Conservation (phyloP, 2,113 vertebrate genomes). For the Apaloderma vittatum region DNA sequence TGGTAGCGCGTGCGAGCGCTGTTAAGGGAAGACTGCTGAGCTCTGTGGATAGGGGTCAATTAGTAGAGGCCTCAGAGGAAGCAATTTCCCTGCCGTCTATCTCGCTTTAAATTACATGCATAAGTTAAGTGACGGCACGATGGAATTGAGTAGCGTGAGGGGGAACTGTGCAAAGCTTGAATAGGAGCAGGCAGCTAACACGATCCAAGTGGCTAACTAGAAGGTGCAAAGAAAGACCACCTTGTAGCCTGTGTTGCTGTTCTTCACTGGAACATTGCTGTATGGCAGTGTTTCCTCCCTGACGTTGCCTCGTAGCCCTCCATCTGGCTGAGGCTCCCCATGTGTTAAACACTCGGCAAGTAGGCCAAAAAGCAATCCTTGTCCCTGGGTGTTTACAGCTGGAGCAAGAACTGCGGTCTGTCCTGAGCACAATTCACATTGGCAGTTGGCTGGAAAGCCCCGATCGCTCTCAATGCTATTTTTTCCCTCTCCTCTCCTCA, state of each 20-base stretch:
- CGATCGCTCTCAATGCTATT: fast-evolving
- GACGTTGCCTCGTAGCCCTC: neutral
- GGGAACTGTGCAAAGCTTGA: slow-evolving; percentile 40
- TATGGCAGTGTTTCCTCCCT: neutral
- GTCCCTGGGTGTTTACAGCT: fast-evolving
- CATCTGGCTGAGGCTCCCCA: neutral
- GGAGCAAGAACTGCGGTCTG: neutral
- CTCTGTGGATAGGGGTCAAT: slow-evolving; percentile 76
- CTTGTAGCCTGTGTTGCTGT: fast-evolving
- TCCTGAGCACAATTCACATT: fast-evolving
- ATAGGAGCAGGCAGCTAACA: slow-evolving; percentile 41
- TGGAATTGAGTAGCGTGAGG: slow-evolving; percentile 11
- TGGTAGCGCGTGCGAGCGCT: neutral
- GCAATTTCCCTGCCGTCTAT: slow-evolving; percentile 27
- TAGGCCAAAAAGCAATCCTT: neutral
- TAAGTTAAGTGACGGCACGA: slow-evolving; percentile 8
- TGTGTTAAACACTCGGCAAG: neutral
- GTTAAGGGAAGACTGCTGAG: slow-evolving; percentile 75
- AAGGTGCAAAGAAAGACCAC: slow-evolving; percentile 10
- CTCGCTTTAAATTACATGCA: slow-evolving; percentile 55
- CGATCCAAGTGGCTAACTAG: neutral
- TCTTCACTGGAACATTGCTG: neutral
- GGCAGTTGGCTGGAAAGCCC: neutral
- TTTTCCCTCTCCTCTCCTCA: fast-evolving
- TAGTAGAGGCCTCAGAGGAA: slow-evolving; percentile 71